Base-by-base conservation (phyloP, 2,113 vertebrate genomes). In the Halcyon senegalensis region DNA sequence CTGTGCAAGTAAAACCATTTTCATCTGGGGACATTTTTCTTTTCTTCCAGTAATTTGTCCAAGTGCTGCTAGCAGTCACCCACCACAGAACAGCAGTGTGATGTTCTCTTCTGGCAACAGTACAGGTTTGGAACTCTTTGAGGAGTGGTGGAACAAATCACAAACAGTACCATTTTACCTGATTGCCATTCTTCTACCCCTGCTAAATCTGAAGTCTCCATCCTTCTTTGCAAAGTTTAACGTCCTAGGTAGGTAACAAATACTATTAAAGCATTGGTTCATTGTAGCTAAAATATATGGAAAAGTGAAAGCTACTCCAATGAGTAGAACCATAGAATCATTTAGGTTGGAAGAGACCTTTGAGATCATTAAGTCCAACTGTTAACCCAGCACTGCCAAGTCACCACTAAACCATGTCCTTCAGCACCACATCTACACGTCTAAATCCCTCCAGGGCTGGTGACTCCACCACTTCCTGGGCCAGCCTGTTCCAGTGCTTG, bases 151-250 rank as follows among this genome's bases (percentile, higher is more conserved):
- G 99, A 97, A 97, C 96, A 99, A 99, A 97, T 99, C 98, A 56
- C 97, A 94, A 92, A 99, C 99, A 14, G 98, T 99, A n/a, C 99
- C 99, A 5, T 95, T 99, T 58, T 99, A 99, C 96, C 98, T 99
- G 43, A 97, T 99, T 39, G 69, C 97, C 41, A 92, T 99, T 88
- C 98, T 99, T 89, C 97, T 99, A 37, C 99, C 99, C 2, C 98
- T 99, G 84, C 98, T 99, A 87, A 99, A 98, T 97, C 99, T 99
- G 96, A 99, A 98, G 80, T 99, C 99, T 2, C 99, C 99, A 8
- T 99, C 99, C n/a, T 99, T 99, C 98, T 99, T 99, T 77, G 99
- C 99, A 1, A 98, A 99, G 94, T 99, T 99, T 97, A 99, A 99
- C 66, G 99, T 99, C 60, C 92, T 99, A 66, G 99, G 99, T 99